Base-by-base conservation (phyloP, 2,797 vertebrate genomes). In the Cryptoprocta ferox region DNA sequence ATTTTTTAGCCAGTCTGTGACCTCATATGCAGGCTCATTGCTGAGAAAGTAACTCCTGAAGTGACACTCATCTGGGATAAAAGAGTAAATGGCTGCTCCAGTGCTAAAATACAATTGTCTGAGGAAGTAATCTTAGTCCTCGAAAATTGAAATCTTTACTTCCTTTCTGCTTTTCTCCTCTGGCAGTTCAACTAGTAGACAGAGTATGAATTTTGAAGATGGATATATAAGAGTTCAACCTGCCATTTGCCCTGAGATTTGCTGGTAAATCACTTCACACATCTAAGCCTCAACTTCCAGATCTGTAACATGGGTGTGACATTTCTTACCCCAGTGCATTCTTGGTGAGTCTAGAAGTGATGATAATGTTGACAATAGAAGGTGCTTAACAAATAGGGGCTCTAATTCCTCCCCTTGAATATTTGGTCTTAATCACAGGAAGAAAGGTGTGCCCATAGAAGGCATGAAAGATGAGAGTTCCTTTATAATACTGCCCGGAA, bases 291-390 rank as follows among this genome's bases (percentile, higher is more conserved):
- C 8, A 42, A 73, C 76, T 93, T 95, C 63, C 37, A 81, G 83
- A 80, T 61, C 78, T 96, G 2, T 81, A 97, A 96, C 2, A 24
- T 75, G 68, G 11, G 2, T 45, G 93, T 61, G 90, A 93, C 28
- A 93, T 18, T 73, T 66, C 59, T 81, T 50, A 56, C 15, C 15
- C 30, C 10, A 32, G 13, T 65, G 21, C 2, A 1, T 79, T 73
- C 50, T 80, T 48, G n/a, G 48, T 59, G 19, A 80, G 14, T 45
- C 15, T 37, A 35, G 32, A 70, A 61, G 70, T 50, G 39, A 42
- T 61, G 2, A 59, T 0, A 61, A 6, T 11, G 3, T 6, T 71
- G 24, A 30, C 12, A 32, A 4, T 14, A 4, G 18, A 80, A 65
- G 35, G 4, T 37, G 19, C 26, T 42, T 24, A 35, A 3, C 56